A percentile compares a stretch with the other conserved stretches of the same genome.
These are phyloP conservation scores for Patiria miniata DNA, from an alignment of 35 echinoderm and acorn worm genomes.

Conservation along the genomic window DNA sequence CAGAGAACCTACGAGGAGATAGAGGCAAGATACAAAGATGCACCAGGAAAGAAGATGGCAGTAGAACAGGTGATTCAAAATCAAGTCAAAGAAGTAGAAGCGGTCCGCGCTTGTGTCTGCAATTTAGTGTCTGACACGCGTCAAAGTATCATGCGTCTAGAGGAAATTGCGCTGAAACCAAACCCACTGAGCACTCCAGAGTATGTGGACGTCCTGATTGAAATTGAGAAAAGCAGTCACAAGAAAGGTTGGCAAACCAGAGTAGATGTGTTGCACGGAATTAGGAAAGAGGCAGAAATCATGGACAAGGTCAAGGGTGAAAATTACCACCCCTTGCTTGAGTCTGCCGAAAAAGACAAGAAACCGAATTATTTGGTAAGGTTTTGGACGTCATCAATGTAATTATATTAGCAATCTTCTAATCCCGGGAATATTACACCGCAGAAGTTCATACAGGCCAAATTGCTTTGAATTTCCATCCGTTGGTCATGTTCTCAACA, in stretches of 20 bases:
- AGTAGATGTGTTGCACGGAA: conserved; percentile 5
- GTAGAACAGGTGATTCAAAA: conserved; percentile 36
- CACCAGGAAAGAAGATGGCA: conserved; percentile 25
- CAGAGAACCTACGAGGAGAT: conserved; percentile 13
- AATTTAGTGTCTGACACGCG: neutral
- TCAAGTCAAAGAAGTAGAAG: neutral
- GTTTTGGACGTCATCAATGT: too few species aligned
- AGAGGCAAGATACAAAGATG: conserved; percentile 31
- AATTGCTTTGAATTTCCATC: too few species aligned
- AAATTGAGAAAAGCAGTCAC: neutral
- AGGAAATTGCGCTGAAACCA: conserved; percentile 45
- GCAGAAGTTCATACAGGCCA: too few species aligned
- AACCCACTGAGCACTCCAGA: conserved; percentile 31
- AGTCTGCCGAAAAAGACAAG: too few species aligned
- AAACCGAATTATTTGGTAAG: too few species aligned
- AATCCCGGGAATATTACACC: too few species aligned
- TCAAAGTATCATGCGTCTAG: conserved; percentile 25
- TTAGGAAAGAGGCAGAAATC: conserved; percentile 34
- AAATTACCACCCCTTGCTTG: conserved; percentile 13
- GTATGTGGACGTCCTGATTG: conserved; percentile 36
- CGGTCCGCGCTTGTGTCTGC: neutral
- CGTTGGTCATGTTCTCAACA: too few species aligned
- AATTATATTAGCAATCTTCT: too few species aligned
- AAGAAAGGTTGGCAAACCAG: conserved; percentile 21
- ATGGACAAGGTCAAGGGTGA: conserved; percentile 9